A percentile compares a stretch with the other conserved stretches of the same genome.
phyloP scores from a whole-genome alignment of 2,113 vertebrate genomes.

The Anthoscopus minutus region DNA sequence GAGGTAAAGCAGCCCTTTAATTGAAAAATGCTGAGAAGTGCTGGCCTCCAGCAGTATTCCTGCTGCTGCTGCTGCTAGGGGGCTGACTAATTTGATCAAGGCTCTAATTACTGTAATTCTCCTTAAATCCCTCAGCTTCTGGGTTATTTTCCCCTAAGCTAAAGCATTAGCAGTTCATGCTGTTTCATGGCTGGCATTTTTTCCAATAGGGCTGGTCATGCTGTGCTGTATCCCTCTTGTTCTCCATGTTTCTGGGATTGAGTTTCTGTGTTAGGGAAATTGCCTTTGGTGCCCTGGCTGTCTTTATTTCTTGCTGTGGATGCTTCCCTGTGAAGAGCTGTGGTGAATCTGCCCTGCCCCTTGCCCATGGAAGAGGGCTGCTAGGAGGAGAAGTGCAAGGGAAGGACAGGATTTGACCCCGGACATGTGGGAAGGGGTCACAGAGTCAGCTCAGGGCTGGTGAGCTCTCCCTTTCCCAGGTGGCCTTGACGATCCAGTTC shows the following conservation, averaged over 20 bases:
- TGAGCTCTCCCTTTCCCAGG: not conserved
- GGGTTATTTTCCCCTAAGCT: not conserved
- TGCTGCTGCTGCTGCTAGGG: not conserved
- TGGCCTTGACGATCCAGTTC: not conserved
- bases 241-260: not conserved
- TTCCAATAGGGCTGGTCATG: not conserved
- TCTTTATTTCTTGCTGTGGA: not conserved
- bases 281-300: not conserved
- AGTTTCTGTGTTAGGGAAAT: not conserved
- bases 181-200: not conserved
- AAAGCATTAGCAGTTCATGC: not conserved
- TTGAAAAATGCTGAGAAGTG: not conserved
- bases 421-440: fast-evolving
- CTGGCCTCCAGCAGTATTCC: slow-evolving; percentile 9
- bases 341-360: not conserved
- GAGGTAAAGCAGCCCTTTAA: not conserved
- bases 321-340: not conserved
- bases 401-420: not conserved
- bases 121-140: slow-evolving; percentile 23
- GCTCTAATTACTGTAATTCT: slow-evolving; percentile 40
- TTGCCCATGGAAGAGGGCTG: fast-evolving
- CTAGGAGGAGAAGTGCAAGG: not conserved
- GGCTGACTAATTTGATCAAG: slow-evolving; percentile 11
- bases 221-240: not conserved
- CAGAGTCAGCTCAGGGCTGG: not conserved